Conservation (phyloP, 2,797 vertebrate species). For the Bradypodion pumilum region DNA sequence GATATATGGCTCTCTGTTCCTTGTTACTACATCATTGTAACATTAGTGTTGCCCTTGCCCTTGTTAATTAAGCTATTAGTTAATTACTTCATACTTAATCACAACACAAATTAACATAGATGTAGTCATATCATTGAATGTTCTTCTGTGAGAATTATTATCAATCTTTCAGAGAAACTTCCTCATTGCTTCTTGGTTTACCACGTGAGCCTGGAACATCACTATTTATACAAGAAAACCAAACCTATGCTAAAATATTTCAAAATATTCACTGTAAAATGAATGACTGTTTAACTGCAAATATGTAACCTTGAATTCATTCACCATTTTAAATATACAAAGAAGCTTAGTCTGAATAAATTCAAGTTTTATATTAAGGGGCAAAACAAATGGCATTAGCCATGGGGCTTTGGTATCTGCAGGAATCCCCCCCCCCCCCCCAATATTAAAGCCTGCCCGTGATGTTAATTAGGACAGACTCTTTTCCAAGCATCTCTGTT, state of each 20-base stretch:
- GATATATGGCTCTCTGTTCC: neutral
- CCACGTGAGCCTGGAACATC: neutral
- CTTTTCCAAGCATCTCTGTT: too few species aligned
- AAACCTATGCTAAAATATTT: conserved; percentile 38
- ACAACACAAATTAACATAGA: conserved; percentile 3
- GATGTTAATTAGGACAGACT: too few species aligned
- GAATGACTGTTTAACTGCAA: neutral
- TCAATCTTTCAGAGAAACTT: neutral
- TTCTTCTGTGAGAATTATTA: neutral
- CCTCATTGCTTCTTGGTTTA: neutral
- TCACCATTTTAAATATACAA: neutral
- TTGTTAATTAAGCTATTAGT: conserved; percentile 6
- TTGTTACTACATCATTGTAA: neutral
- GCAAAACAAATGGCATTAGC: too few species aligned
- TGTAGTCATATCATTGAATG: conserved; percentile 1
- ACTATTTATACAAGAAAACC: neutral
- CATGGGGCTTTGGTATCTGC: too few species aligned
- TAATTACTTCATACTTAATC: conserved; percentile 14
- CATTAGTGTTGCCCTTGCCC: conserved; percentile 34
- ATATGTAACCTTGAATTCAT: neutral
- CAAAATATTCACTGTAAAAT: neutral
- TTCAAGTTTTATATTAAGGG: too few species aligned
- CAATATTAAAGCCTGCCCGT: too few species aligned
- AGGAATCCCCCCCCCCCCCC: too few species aligned
- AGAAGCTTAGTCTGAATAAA: too few species aligned